Percentiles rank a stretch among this genome's conserved stretches.
Evolutionary conservation across 2,888 invertebrate genomes (phyloP).

Genomic region (Nemurella pictetii): DNA sequence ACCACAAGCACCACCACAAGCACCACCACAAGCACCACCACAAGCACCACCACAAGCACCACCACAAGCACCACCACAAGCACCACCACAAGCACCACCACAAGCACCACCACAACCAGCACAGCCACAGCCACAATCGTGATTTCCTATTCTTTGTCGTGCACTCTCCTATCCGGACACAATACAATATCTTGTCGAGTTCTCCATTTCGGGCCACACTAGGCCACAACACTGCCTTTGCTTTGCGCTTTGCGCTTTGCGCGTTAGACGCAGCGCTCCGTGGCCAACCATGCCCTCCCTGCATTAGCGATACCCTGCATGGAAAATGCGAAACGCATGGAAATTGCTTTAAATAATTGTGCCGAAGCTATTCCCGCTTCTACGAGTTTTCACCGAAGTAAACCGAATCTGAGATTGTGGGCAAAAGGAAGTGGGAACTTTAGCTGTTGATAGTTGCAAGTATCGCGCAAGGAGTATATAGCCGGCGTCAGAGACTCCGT

Average conservation of each 20-base stretch:
- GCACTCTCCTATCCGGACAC: neutral
- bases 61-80: neutral
- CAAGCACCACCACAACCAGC: too few relatives aligned
- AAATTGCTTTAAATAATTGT: slow-evolving; percentile 33
- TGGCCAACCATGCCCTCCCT: neutral
- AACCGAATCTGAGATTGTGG: slow-evolving; percentile 26
- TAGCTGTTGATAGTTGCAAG: slow-evolving; percentile 13
- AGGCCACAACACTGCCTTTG: too few relatives aligned
- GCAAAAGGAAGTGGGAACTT: slow-evolving; percentile 18
- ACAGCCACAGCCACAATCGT: too few relatives aligned
- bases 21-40: neutral
- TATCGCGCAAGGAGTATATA: neutral
- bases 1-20: too few relatives aligned
- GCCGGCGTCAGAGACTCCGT: neutral
- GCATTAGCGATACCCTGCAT: neutral
- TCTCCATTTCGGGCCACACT: too few relatives aligned
- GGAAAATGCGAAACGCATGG: slow-evolving; percentile 31
- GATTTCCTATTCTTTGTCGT: too few relatives aligned
- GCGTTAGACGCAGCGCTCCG: neutral
- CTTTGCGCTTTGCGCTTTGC: too few relatives aligned
- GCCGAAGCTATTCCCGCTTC: slow-evolving; percentile 24
- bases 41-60: neutral
- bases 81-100: neutral
- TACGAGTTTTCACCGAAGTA: slow-evolving; percentile 13
- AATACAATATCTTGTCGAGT: neutral